A percentile compares a stretch with the other conserved stretches of the same genome.
Evolutionary conservation across 2,888 invertebrate species (phyloP).

Genomic region (Tenthredo mesomela): DNA sequence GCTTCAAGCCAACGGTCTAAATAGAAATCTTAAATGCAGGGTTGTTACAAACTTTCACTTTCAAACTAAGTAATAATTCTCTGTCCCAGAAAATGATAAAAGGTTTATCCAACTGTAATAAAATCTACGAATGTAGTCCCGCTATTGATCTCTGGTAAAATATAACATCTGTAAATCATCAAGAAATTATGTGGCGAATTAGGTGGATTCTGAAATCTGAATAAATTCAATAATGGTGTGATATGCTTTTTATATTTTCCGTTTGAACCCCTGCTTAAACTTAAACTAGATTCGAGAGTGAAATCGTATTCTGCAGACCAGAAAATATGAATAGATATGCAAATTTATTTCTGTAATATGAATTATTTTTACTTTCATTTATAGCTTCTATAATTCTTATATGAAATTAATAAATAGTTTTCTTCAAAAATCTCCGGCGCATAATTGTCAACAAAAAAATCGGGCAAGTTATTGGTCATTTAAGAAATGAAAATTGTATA

Average conservation of each 20-base stretch:
- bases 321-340: neutral
- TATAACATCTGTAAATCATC: neutral
- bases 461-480: neutral
- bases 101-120: neutral
- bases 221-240: neutral
- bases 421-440: neutral
- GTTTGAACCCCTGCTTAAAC: slow-evolving; percentile 14
- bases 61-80: neutral
- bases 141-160: neutral
- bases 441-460: neutral
- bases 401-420: neutral
- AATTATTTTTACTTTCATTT: neutral
- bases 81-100: neutral
- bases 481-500: neutral
- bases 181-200: neutral
- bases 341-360: neutral
- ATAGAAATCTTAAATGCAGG: neutral
- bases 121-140: neutral
- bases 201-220: neutral
- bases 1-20: neutral
- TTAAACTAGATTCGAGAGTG: neutral
- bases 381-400: neutral
- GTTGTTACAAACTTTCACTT: neutral
- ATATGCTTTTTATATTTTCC: neutral
- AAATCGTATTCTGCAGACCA: neutral